phyloP scores from a whole-genome alignment of 1,140 invertebrate genomes.

The Dryas iulia region DNA sequence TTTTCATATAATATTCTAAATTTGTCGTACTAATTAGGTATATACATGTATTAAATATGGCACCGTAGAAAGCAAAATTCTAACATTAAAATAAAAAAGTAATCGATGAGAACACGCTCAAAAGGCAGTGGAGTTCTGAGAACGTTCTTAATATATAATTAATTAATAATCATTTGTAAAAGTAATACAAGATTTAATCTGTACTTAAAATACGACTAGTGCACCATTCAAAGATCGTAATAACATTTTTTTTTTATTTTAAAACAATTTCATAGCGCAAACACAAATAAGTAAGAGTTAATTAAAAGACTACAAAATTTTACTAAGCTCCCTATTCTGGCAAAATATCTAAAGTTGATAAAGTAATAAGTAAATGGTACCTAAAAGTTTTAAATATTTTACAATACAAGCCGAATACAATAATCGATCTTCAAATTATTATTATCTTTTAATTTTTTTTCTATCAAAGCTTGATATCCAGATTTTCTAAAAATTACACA shows the following conservation, averaged over 20 bases:
- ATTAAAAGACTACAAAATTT: background rate
- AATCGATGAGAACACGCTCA: slow-evolving; percentile 11
- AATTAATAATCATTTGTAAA: slow-evolving; percentile 6
- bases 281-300: background rate
- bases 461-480: background rate
- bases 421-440: background rate
- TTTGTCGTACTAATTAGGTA: background rate
- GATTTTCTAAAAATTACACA: background rate
- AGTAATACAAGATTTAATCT: slow-evolving; percentile 25
- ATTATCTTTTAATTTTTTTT: background rate
- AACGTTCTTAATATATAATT: slow-evolving; percentile 3
- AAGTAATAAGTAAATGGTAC: background rate
- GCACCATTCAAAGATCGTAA: slow-evolving; percentile 33
- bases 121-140: slow-evolving; percentile 25
- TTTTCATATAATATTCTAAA: slow-evolving; percentile 12
- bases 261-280: background rate
- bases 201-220: slow-evolving; percentile 50
- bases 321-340: background rate
- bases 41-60: slow-evolving; percentile 21
- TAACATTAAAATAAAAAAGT: background rate
- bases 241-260: slow-evolving; percentile 11
- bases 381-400: background rate
- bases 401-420: background rate
- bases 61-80: slow-evolving; percentile 19
- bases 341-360: background rate